Evolutionary conservation across 2,888 invertebrate species (phyloP).

Genomic region (Xestia c-nigrum): DNA sequence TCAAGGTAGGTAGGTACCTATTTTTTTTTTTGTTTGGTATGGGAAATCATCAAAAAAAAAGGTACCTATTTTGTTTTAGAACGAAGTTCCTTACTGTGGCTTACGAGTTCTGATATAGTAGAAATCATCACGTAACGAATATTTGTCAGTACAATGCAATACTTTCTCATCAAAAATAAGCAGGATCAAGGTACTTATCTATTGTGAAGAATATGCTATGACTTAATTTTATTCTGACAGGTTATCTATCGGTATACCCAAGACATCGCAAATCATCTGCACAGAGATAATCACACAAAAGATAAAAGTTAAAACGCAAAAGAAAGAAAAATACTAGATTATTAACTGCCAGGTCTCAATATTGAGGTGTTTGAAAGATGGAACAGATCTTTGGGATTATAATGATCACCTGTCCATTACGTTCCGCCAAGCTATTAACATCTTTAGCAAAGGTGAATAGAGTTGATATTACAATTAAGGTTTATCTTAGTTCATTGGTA

Average conservation of each 20-base stretch:
- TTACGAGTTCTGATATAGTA: no score
- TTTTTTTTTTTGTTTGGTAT: no score
- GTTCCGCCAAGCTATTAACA: constrained; percentile 6
- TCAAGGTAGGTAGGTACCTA: no score
- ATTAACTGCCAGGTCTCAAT: constrained; percentile 29
- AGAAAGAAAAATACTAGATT: constrained; percentile 27
- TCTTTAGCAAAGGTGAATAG: background rate
- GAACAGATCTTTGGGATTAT: constrained; percentile 50
- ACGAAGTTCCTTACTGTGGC: no score
- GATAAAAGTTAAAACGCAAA: background rate
- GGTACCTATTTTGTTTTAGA: no score
- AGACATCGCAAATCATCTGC: constrained; percentile 15
- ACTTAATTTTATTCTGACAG: background rate
- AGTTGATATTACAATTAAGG: constrained; percentile 25
- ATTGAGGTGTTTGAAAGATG: constrained; percentile 42
- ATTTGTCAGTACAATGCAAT: background rate
- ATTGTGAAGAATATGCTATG: background rate
- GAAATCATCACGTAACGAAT: no score
- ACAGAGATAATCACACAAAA: constrained; percentile 7
- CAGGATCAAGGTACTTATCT: no score
- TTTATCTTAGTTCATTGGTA: constrained; percentile 70
- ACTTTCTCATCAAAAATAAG: background rate
- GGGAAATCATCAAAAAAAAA: no score
- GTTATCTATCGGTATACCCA: background rate
- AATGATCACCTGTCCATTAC: constrained; percentile 44